Conservation (phyloP, 2,113 vertebrate genomes). For the Marmota monax region DNA sequence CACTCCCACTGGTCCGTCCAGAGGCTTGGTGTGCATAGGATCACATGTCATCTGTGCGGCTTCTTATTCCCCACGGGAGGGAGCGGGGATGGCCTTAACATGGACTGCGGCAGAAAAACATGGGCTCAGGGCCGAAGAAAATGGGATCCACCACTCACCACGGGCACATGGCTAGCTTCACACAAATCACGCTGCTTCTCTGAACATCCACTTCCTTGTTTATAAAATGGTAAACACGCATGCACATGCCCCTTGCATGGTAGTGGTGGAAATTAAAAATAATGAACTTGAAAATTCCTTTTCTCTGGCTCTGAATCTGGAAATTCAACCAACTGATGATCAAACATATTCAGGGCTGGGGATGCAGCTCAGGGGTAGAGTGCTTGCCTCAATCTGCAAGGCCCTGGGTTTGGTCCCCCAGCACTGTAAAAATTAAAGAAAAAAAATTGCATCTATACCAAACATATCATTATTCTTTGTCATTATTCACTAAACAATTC, state of each 20-base stretch:
- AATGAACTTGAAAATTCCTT: neutral
- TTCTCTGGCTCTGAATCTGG: neutral
- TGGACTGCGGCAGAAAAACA: neutral
- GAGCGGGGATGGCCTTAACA: neutral
- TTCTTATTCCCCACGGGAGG: neutral
- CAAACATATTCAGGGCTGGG: neutral
- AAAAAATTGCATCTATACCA: neutral
- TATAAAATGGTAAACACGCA: neutral
- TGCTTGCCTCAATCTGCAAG: no score
- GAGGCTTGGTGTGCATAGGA: neutral
- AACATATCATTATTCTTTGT: neutral
- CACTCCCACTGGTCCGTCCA: neutral
- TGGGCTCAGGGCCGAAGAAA: neutral
- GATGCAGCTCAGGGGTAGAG: no score
- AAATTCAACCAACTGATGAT: neutral
- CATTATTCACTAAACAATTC: neutral
- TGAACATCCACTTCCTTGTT: neutral
- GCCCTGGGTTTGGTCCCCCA: no score
- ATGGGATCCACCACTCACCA: neutral
- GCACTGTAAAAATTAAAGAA: no score
- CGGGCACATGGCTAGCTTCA: neutral
- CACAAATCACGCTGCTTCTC: neutral
- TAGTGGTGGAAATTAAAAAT: neutral
- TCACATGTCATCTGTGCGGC: neutral
- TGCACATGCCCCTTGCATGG: neutral